phyloP scores from a whole-genome alignment of 2,113 vertebrate species.

The Amazona guildingii region DNA sequence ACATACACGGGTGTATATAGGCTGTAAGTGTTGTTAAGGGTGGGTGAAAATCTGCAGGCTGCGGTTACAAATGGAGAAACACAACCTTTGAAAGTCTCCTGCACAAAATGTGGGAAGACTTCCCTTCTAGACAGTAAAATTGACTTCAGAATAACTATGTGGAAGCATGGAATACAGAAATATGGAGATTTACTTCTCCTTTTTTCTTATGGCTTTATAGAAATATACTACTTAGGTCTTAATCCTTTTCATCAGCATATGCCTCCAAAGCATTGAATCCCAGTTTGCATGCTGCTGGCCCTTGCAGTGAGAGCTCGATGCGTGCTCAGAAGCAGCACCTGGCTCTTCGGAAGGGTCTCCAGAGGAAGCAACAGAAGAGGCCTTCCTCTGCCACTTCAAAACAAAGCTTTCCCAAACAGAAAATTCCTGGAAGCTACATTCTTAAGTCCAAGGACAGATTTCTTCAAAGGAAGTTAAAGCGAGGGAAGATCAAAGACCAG shows the following conservation, averaged over 20 bases:
- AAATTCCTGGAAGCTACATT: slow-evolving; percentile 60
- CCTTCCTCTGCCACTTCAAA: slow-evolving; percentile 32
- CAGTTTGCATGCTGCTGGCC: not conserved
- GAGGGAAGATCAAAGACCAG: slow-evolving; percentile 42
- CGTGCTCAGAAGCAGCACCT: not conserved
- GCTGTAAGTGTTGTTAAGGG: not conserved
- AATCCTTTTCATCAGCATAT: not conserved
- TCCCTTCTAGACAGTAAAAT: not conserved
- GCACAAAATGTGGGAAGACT: not conserved
- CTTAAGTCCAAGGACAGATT: slow-evolving; percentile 38
- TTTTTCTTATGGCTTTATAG: not conserved
- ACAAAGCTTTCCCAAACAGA: slow-evolving; percentile 12
- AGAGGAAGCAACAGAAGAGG: slow-evolving; percentile 1
- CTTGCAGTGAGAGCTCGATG: not conserved
- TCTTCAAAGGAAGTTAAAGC: slow-evolving; percentile 36
- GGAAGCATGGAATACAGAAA: not conserved
- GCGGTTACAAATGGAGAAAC: not conserved
- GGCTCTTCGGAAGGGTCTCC: slow-evolving; percentile 1
- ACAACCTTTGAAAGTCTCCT: not conserved
- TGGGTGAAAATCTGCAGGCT: not conserved
- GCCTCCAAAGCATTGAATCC: not conserved
- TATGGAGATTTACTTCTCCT: not conserved
- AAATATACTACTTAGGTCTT: not conserved
- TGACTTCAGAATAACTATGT: not conserved
- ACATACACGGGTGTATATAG: rapidly evolving